Base-by-base conservation (phyloP, 2,113 vertebrate species). In the Thryonomys swinderianus region DNA sequence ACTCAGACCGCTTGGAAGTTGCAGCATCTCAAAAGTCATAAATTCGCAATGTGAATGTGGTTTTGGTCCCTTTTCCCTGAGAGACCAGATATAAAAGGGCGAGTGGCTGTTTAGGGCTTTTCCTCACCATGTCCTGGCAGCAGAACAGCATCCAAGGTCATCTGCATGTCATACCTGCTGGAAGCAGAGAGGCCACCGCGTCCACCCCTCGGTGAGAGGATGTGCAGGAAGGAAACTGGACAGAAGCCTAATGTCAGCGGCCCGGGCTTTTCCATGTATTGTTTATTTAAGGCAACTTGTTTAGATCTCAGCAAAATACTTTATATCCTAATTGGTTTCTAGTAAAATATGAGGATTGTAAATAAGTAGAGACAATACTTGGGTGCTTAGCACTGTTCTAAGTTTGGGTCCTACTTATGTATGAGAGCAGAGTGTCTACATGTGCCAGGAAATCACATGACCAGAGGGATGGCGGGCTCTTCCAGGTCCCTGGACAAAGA, bases 181-280 rank as follows among this genome's bases (percentile, higher is more conserved):
- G 82, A 66, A 94, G 45, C 48, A 78, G 51, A 0, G 16, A 88
- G 61, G 23, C 57, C 23, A 71, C 93, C 85, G 61, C 14, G 48
- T 92, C 96, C 71, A 34, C 37, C 42, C 51, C 79, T 86, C 67
- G 93, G 32, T 40, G 17, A 90, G 79, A 96, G 95, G 92, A 96
- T 95, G 79, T 93, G 3, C 85, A 95, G 82, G 92, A 96, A 94
- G 97, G 96, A 95, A 93, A 74, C 13, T 95, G 94, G 94, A 95
- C 81, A 57, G 37, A 76, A 88, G 95, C 96, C 97, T 79, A 85
- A 51, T 21, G 51, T 53, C 82, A 16, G 51, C 14, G 51, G 74
- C 30, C 48, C 74, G 82, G 82, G 74, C 74, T 96, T 90, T 97
- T 97, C 97, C 97, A 94, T 9, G 82, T 96, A 96, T 97, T 97